Evolutionary conservation across 2,797 vertebrate genomes (phyloP), one percentile per base, ranked within the genome.

Genomic region (Enteromius trimaculatus): DNA sequence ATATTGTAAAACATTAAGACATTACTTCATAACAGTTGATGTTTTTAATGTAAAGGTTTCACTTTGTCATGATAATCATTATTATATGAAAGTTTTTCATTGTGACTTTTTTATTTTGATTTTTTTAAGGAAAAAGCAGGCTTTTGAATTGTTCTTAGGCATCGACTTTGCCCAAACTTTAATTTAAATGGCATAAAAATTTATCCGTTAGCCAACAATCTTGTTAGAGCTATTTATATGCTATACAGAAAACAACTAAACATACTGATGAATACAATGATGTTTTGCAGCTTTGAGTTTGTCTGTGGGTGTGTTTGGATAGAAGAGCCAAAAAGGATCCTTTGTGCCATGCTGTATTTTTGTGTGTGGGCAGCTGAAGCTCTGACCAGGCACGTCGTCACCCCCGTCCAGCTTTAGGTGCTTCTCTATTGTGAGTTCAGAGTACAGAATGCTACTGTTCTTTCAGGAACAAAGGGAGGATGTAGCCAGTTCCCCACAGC

Each of bases 401-500:
- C 81, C 79, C 83, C 77, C 83, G 16, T 83, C 78, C 65, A 72
- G 77, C 64, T 77, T 83, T 82, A 71, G 79, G 65, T n/a, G 16
- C 70, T 75, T 72, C 23, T 81, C 65, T 84, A 39, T 82, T 84
- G 17, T 81, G 37, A 34, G 44, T 60, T 31, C 84, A 64, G 31
- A 83, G 74, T 53, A 77, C 69, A 55, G 64, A 71, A 49, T 34
- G 74, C 53, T 53, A 77, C 74, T 69, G 74, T 83, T 88, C 64
- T 79, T 51, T 79, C 29, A 31, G 47, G 77, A 71, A 87, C 79
- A 87, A 87, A 84, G 60, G 34, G 26, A 65, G 82, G 79, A 79
- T 86, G 76, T 82, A 62, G 62, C 58, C 31, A 78, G 55, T 66
- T 71, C 37, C 42, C 72, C 42, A 16, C 62, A 58, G 62, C 37